Evolutionary conservation across 2,797 vertebrate species (phyloP).

Genomic region (Gallinago nigripennis): DNA sequence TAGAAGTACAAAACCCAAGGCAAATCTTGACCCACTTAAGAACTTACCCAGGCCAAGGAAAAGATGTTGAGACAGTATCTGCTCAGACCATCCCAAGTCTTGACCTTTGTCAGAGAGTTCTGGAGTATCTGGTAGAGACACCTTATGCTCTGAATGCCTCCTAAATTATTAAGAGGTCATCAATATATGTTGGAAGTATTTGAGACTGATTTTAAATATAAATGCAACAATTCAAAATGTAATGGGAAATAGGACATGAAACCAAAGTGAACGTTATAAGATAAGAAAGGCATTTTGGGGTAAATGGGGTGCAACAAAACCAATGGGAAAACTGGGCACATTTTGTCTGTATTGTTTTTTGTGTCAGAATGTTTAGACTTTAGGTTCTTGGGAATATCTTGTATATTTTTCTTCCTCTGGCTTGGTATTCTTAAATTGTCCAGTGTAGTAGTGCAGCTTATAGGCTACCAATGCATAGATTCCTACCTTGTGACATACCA

Average conservation of each 20-base stretch:
- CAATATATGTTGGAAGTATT: not conserved
- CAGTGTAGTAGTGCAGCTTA: not conserved
- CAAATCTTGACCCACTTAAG: not conserved
- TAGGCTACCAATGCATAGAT: not conserved
- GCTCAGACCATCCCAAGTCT: not conserved
- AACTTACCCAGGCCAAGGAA: not conserved
- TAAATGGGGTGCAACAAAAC: not conserved
- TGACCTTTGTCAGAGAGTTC: not conserved
- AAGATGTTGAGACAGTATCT: accelerated
- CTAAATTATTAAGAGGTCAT: constrained; percentile 27
- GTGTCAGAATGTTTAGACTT: not conserved
- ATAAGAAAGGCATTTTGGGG: not conserved
- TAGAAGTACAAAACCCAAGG: not conserved
- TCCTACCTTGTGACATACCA: not conserved
- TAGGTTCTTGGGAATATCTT: not conserved
- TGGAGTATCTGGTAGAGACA: not conserved
- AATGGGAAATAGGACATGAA: not conserved
- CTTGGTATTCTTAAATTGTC: not conserved
- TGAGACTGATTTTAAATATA: constrained; percentile 30
- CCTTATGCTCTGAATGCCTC: not conserved
- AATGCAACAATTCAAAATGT: not conserved
- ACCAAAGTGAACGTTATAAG: not conserved
- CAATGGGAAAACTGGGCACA: accelerated
- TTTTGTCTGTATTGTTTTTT: not conserved
- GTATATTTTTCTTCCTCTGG: not conserved